Evolutionary conservation across 1,140 invertebrate species (phyloP).

Genomic region (Anastrepha ludens): DNA sequence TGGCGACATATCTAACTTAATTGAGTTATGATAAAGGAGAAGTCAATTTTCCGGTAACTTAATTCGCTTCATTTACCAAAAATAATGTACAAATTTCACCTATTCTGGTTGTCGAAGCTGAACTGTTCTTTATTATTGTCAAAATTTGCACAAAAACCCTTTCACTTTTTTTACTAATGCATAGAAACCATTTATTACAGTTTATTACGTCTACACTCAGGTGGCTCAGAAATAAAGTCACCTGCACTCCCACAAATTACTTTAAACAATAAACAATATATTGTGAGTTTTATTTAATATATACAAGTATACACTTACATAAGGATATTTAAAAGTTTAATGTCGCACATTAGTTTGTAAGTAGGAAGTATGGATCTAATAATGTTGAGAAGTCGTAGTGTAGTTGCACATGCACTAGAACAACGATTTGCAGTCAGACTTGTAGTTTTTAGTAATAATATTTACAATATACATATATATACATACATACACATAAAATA

Average conservation of each 20-base stretch:
- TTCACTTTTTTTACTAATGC: no score
- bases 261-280: constrained; percentile 16
- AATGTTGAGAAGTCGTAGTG: constrained; percentile 12
- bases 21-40: no score
- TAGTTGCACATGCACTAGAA: constrained; percentile 40
- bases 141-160: no score
- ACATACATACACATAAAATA: constrained; percentile 27
- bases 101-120: no score
- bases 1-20: no score
- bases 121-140: no score
- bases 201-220: background rate
- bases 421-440: constrained; percentile 56
- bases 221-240: background rate
- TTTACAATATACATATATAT: constrained; percentile 40
- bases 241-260: background rate
- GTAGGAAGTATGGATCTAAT: constrained; percentile 19
- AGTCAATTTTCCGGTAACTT: no score
- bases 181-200: no score
- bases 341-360: constrained; percentile 40
- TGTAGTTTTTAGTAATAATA: constrained; percentile 54
- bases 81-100: background rate
- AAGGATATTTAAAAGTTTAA: constrained; percentile 13
- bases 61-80: background rate
- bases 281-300: constrained; percentile 23
- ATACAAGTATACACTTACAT: background rate